These are phyloP conservation scores for Sebastes itinus DNA, from an alignment of 2,797 vertebrate genomes.

Conservation along the genomic window DNA sequence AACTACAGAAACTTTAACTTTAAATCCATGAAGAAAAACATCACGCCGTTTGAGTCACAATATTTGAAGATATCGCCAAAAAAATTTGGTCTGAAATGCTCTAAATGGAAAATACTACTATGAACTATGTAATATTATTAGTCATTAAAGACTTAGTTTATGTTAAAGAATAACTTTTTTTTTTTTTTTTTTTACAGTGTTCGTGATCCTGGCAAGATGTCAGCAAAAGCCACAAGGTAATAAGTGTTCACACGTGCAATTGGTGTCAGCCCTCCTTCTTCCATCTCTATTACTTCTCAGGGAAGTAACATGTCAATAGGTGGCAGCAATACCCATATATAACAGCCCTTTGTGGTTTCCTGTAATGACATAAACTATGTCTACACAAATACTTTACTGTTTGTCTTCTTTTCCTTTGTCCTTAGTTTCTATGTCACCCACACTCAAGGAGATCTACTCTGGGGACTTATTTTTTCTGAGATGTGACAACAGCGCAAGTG, in stretches of 20 bases:
- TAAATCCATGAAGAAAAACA: background rate
- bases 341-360: background rate
- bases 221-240: conserved; percentile 24
- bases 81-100: background rate
- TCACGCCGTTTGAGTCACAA: background rate
- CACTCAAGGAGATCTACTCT: background rate
- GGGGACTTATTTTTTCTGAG: conserved; percentile 60
- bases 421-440: conserved; percentile 23
- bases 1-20: background rate
- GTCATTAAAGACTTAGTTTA: background rate
- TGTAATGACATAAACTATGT: background rate
- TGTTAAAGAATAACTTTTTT: background rate
- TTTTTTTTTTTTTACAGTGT: conserved; percentile 20
- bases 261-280: background rate
- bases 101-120: background rate
- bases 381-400: background rate
- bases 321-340: background rate
- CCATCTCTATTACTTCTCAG: background rate
- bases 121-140: background rate
- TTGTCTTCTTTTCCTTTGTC: background rate
- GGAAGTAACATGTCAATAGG: background rate
- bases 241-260: background rate
- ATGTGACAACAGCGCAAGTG: accelerated
- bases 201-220: conserved; percentile 22
- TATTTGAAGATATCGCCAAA: background rate